A percentile compares a stretch with the other conserved stretches of the same genome.
Conservation (phyloP, 1,140 invertebrate genomes). For the Saccostrea echinata region DNA sequence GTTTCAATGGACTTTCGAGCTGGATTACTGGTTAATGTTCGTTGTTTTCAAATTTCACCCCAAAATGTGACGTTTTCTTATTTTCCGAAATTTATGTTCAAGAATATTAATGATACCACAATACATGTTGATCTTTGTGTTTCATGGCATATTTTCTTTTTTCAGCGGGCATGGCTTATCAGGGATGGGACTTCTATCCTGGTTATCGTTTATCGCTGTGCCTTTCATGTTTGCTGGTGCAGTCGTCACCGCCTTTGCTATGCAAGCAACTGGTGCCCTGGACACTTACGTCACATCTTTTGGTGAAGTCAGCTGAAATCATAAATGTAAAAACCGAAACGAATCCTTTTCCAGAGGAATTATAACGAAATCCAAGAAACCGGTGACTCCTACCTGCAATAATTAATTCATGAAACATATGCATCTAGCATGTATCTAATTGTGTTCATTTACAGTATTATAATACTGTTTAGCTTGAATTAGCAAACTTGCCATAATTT, state of each 20-base stretch:
- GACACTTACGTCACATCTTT: constrained; percentile 63
- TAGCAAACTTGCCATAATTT: background rate
- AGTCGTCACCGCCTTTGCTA: constrained; percentile 70
- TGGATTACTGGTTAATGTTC: too few relatives aligned
- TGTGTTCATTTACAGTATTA: constrained; percentile 3
- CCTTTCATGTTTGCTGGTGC: constrained; percentile 74
- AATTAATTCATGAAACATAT: background rate
- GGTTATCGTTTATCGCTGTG: constrained; percentile 71
- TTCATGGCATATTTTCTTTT: constrained; percentile 34
- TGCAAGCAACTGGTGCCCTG: constrained; percentile 69
- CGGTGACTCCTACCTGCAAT: background rate
- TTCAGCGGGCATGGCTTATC: constrained; percentile 74
- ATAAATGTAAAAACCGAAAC: background rate
- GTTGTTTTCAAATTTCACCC: too few relatives aligned
- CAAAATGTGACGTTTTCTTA: too few relatives aligned
- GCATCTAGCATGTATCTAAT: background rate
- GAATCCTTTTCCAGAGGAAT: background rate
- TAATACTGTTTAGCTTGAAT: background rate
- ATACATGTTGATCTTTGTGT: too few relatives aligned
- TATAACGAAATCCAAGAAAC: background rate
- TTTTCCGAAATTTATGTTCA: too few relatives aligned
- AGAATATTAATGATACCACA: too few relatives aligned
- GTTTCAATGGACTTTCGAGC: too few relatives aligned
- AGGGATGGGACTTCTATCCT: constrained; percentile 69
- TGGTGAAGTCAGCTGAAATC: constrained; percentile 31